Evolutionary conservation across 2,888 invertebrate species (phyloP), one percentile per base, ranked within the genome.

Genomic region (Dascillus cervinus): DNA sequence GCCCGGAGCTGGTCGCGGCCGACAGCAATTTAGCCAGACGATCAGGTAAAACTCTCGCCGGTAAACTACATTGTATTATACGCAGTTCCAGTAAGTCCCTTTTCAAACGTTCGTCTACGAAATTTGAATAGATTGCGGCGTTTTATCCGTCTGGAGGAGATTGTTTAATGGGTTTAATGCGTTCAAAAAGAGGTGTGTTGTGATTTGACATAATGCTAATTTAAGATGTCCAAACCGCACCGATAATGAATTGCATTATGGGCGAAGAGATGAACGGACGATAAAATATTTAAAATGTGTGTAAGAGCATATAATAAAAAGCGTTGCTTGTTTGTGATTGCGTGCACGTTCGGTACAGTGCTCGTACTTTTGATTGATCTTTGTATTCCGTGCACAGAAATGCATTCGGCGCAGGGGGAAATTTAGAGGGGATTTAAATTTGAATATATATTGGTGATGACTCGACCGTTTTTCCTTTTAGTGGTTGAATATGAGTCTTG

Each of bases 381-480:
- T 50, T 46, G 55, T 51, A 55, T 58, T 54, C 47, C 56, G 56
- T 58, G 56, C 54, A 46, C 22, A 21, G 51, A 49, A 56, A 56
- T 54, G 56, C 57, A 56, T 46, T 46, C 38, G 23, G 29, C 29
- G 34, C 34, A 28, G 30, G 47, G 41, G 40, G 32, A 31, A 38
- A 38, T 41, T 38, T 38, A 43, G 33, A 50, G 53, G 52, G 55
- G 53, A 56, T 55, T 53, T 47, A 54, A 58, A 60, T 60, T 60
- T 60, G 56, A 60, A 60, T 60, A 59, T 60, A 60, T 58, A 60
- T 60, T 58, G 55, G 52, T 47, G 53, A 55, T 58, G 57, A 60
- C 57, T 56, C 45, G 52, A 33, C 48, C 46, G 43, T 50, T 50
- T 50, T 51, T 43, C 40, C 25, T 30, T 34, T 29, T 37, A 22